Evolutionary conservation across 1,140 invertebrate species (phyloP), one percentile per base, ranked within the genome.

Genomic region (Drosophila repletoides): DNA sequence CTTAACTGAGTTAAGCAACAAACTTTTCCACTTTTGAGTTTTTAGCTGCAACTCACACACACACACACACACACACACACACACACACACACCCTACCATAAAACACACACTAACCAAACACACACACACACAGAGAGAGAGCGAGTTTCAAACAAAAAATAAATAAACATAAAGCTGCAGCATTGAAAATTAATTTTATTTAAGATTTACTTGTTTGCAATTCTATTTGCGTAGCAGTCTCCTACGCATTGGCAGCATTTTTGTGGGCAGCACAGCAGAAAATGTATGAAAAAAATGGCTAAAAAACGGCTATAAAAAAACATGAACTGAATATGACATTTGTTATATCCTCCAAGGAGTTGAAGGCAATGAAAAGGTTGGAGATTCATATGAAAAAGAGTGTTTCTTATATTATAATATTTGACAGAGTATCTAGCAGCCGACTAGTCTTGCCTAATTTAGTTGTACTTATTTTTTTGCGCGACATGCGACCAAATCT

Each of bases 181-280:
- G 58, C 67, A 64, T 40, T 72, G 61, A 70, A 77, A 83, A 77
- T 71, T 84, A 74, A 83, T 79, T 84, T 84, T 68, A 60, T 84
- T 83, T 58, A 41, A 74, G 80, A 84, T 79, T 84, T 77, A 71
- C 74, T 77, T 73, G 60, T 73, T 74, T 71, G 77, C 76, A 83
- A 83, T 83, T 83, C 70, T 81, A 80, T 80, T 80, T 81, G 67
- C 60, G 76, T 64, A 49, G 43, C 65, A 58, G 33, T 31, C 45
- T 46, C 26, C 19, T 12, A 43, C 15, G 10, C 10, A n/a, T 15
- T 33, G 21, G n/a, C 12, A 53, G 12, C 34, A 63, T 55, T 55
- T 43, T 33, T 46, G 31, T 10, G 41, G 17, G 2, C 10, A 34
- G 17, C 31, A 48, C 29, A 14, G 34, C 58, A 51, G 21, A n/a